phyloP scores from a whole-genome alignment of 2,888 invertebrate species.

The Tipula confusa region DNA sequence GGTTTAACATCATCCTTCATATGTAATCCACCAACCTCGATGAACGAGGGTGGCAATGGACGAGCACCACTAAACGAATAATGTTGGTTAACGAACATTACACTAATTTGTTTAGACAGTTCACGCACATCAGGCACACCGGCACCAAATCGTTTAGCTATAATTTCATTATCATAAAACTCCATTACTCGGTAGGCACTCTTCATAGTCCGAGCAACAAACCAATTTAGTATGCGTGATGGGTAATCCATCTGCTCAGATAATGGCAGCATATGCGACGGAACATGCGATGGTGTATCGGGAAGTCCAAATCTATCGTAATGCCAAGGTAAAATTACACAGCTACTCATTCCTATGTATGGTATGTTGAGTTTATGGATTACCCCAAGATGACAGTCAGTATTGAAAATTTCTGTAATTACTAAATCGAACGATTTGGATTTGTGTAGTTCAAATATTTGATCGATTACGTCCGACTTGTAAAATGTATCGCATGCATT shows the following conservation, averaged over 20 bases:
- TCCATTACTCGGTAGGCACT: not conserved
- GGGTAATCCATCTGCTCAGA: conserved; percentile 52
- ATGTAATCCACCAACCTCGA: conserved; percentile 62
- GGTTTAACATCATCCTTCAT: conserved; percentile 44
- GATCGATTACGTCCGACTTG: conserved; percentile 40
- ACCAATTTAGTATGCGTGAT: conserved; percentile 52
- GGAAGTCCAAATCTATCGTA: conserved; percentile 55
- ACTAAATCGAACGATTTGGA: conserved; percentile 55
- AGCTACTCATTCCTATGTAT: conserved; percentile 55
- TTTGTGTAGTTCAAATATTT: conserved; percentile 41
- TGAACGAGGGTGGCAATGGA: conserved; percentile 55
- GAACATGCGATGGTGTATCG: conserved; percentile 57
- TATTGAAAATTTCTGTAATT: conserved; percentile 57
- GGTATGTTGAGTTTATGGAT: conserved; percentile 56
- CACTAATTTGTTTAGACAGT: conserved; percentile 54
- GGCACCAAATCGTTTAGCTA: conserved; percentile 48
- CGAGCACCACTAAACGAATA: conserved; percentile 57
- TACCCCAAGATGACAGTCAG: conserved; percentile 59
- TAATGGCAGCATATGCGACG: conserved; percentile 55
- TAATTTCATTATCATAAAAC: conserved; percentile 39
- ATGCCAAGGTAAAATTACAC: conserved; percentile 56
- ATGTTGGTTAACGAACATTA: conserved; percentile 60
- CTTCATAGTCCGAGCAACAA: conserved; percentile 28
- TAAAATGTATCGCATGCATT: conserved; percentile 42
- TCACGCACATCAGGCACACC: conserved; percentile 52